Evolutionary conservation across 2,888 invertebrate species (phyloP).

Genomic region (Conus canariensis): DNA sequence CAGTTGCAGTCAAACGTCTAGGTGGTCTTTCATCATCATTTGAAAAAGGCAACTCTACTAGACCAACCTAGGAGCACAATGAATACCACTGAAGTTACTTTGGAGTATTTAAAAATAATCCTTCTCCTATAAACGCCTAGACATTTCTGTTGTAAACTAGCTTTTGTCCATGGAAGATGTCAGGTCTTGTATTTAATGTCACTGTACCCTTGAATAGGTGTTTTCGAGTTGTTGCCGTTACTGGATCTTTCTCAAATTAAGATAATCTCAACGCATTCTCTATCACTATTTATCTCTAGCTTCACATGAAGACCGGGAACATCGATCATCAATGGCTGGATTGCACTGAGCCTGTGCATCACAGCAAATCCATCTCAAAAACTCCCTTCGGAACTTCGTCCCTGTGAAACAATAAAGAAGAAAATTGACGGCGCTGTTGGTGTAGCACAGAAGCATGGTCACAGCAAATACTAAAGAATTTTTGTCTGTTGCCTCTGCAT

Average conservation of each 20-base stretch:
- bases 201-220: background rate
- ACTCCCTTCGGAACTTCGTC: slow-evolving; percentile 11
- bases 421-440: slow-evolving; percentile 26
- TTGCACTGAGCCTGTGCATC: background rate
- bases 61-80: too few species aligned
- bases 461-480: background rate
- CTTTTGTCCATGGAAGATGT: too few species aligned
- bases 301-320: background rate
- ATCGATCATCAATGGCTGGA: background rate
- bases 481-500: background rate
- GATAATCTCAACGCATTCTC: background rate
- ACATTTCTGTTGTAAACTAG: too few species aligned
- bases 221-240: background rate
- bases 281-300: background rate
- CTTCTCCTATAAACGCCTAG: too few species aligned
- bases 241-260: too few species aligned
- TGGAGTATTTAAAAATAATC: too few species aligned
- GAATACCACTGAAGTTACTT: too few species aligned
- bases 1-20: too few species aligned
- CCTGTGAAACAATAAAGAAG: slow-evolving; percentile 27
- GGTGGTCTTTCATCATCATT: too few species aligned
- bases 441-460: slow-evolving; percentile 24
- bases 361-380: background rate
- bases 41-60: too few species aligned
- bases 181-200: background rate